These are phyloP conservation scores for Apoda limacodes DNA, from an alignment of 2,888 invertebrate genomes.

Conservation along the genomic window DNA sequence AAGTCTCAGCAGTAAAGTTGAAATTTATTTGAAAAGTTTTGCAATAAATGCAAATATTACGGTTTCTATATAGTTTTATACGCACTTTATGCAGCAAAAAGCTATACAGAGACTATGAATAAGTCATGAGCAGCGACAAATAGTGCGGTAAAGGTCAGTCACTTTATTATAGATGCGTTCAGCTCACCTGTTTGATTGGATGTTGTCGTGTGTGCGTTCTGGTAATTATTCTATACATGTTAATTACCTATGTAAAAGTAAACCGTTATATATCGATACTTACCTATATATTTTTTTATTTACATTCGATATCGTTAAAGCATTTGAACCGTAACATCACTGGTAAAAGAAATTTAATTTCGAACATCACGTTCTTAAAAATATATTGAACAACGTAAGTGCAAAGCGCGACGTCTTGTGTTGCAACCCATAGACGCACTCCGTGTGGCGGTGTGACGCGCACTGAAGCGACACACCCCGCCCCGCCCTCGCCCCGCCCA, in stretches of 20 bases:
- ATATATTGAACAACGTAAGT: conserved; percentile 1
- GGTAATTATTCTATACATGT: too few relatives aligned
- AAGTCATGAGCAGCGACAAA: conserved; percentile 59
- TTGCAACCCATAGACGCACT: conserved; percentile 2
- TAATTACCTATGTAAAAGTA: not conserved
- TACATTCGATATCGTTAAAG: not conserved
- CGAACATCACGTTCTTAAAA: not conserved
- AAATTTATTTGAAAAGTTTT: conserved; percentile 11
- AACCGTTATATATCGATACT: too few relatives aligned
- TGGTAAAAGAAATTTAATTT: too few relatives aligned
- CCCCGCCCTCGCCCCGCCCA: conserved; percentile 50
- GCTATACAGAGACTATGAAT: conserved; percentile 45
- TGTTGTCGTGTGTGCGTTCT: not conserved
- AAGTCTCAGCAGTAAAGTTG: conserved; percentile 18
- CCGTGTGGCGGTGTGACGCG: conserved; percentile 21
- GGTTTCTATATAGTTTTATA: conserved; percentile 31
- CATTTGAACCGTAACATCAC: not conserved
- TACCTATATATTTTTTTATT: too few relatives aligned
- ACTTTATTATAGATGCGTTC: conserved; percentile 47
- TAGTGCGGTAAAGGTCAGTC: conserved; percentile 59
- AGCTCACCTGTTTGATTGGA: conserved; percentile 46
- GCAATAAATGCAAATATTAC: conserved; percentile 11
- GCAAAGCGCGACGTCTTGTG: conserved; percentile 2
- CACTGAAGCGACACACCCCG: conserved; percentile 34
- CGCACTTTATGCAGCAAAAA: conserved; percentile 50